Percentiles rank a stretch among this genome's conserved stretches.
phyloP scores from a whole-genome alignment of 2,888 invertebrate genomes.

The Monoplex corrugatus region DNA sequence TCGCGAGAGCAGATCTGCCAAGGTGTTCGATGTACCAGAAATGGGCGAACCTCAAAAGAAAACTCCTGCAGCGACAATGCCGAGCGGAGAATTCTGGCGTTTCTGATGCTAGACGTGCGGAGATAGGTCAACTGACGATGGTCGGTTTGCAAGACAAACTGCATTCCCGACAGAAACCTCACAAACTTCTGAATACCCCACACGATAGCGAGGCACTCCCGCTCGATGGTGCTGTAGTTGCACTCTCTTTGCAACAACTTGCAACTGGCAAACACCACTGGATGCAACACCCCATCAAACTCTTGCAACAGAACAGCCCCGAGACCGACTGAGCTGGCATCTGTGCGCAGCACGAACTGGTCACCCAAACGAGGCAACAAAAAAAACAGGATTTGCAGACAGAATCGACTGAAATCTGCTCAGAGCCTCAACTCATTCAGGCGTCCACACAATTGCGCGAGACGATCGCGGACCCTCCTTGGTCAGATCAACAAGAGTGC shows the following conservation, averaged over 20 bases:
- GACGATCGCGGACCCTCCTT: conserved; percentile 1
- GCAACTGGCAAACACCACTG: neutral
- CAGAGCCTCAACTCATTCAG: conserved; percentile 55
- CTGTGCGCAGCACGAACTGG: neutral
- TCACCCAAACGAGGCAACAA: neutral
- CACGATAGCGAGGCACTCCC: too few species aligned
- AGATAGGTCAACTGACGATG: too few species aligned
- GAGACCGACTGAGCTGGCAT: neutral
- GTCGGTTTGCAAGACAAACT: neutral
- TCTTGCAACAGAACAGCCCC: neutral
- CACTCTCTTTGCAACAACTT: too few species aligned
- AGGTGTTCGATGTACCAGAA: neutral
- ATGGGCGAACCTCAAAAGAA: neutral
- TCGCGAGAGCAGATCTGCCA: neutral
- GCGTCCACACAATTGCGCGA: conserved; percentile 50
- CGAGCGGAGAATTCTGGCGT: too few species aligned
- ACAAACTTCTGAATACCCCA: neutral
- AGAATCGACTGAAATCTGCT: conserved; percentile 50
- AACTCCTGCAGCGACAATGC: neutral
- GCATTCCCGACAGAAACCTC: neutral
- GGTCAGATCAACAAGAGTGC: conserved; percentile 52
- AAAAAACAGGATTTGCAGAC: conserved; percentile 52
- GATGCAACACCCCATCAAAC: neutral
- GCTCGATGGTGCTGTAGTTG: too few species aligned
- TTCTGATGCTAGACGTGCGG: too few species aligned